phyloP scores from a whole-genome alignment of 1,140 invertebrate species.

The Trichonephila clavipes region DNA sequence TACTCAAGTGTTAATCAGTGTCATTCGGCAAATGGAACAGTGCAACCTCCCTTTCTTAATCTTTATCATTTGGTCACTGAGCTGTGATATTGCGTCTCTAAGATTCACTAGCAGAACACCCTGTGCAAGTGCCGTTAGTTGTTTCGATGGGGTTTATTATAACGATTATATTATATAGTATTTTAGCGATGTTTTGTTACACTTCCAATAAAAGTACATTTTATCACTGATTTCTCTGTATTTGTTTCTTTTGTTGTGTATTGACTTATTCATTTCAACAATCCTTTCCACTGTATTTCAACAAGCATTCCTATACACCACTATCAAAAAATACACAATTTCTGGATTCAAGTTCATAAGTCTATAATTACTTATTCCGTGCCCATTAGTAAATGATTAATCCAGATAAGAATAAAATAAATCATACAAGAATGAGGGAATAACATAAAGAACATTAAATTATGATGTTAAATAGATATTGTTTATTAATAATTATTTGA shows the following conservation, averaged over 20 bases:
- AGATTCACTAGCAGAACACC: constrained; percentile 5
- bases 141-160: constrained; percentile 44
- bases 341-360: too few relatives aligned
- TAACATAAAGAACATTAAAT: too few relatives aligned
- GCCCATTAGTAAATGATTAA: too few relatives aligned
- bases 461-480: too few relatives aligned
- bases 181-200: constrained; percentile 60
- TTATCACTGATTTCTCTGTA: constrained; percentile 38
- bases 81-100: constrained; percentile 38
- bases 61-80: not conserved
- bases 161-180: constrained; percentile 34
- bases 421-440: too few relatives aligned
- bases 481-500: too few relatives aligned
- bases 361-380: too few relatives aligned
- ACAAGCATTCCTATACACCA: not conserved
- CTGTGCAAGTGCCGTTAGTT: constrained; percentile 57
- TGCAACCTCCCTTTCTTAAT: not conserved
- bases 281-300: not conserved
- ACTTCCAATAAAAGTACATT: constrained; percentile 60
- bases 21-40: not conserved
- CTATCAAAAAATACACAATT: too few relatives aligned
- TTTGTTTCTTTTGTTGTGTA: not conserved
- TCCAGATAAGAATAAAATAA: too few relatives aligned
- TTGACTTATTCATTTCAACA: not conserved
- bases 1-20: not conserved